Conservation (phyloP, 2,888 invertebrate species). For the Elmis aenea region DNA sequence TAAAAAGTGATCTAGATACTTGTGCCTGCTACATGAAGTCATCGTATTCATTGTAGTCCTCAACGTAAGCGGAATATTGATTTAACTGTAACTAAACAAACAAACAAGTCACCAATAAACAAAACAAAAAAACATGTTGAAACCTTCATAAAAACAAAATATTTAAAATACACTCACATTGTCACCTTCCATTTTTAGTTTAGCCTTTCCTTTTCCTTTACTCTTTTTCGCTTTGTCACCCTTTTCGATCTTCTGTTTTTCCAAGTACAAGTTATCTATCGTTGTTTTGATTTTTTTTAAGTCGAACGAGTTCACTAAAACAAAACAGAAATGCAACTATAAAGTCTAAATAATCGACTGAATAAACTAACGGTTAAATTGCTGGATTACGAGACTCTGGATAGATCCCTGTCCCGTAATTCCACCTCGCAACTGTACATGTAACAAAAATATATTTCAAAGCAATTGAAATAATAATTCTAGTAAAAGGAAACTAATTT, state of each 20-base stretch:
- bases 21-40: slow-evolving; percentile 69
- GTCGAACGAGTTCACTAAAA: slow-evolving; percentile 70
- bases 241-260: slow-evolving; percentile 84
- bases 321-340: slow-evolving; percentile 26
- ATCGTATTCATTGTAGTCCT: slow-evolving; percentile 60
- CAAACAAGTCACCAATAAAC: slow-evolving; percentile 2
- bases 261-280: slow-evolving; percentile 78
- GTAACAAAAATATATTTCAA: too few species aligned
- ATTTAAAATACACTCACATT: too few species aligned
- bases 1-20: slow-evolving; percentile 9
- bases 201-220: slow-evolving; percentile 72
- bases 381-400: background rate
- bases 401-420: too few species aligned
- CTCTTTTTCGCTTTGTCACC: slow-evolving; percentile 73
- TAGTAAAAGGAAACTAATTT: too few species aligned
- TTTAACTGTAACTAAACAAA: slow-evolving; percentile 47
- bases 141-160: slow-evolving; percentile 2
- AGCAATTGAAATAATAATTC: too few species aligned
- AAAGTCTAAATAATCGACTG: slow-evolving; percentile 1
- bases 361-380: slow-evolving; percentile 3
- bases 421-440: background rate
- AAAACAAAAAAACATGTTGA: slow-evolving; percentile 7
- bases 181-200: slow-evolving; percentile 71
- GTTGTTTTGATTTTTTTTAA: slow-evolving; percentile 81
- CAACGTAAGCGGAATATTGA: slow-evolving; percentile 65